Evolutionary conservation across 2,797 vertebrate genomes (phyloP).

Genomic region (Bovichtus diacanthus): DNA sequence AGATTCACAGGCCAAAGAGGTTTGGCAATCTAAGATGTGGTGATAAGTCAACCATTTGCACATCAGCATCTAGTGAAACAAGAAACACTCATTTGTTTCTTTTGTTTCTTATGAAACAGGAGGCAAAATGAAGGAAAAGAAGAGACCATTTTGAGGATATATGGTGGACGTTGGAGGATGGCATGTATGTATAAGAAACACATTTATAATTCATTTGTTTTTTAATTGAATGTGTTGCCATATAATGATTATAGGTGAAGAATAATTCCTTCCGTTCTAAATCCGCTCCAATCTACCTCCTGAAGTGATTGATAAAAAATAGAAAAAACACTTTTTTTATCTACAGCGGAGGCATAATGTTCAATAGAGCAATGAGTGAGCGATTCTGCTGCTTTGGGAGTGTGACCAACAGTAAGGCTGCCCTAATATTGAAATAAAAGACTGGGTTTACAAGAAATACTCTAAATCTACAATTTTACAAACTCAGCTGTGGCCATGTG

Average conservation of each 20-base stretch:
- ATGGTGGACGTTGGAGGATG: background rate
- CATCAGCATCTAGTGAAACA: too few relatives aligned
- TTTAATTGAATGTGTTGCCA: background rate
- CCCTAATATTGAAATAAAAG: conserved; percentile 46
- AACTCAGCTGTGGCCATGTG: conserved; percentile 58
- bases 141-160: background rate
- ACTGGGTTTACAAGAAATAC: conserved; percentile 36
- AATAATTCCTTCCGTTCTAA: background rate
- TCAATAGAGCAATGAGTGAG: conserved; percentile 1
- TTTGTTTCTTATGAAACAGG: background rate
- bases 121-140: background rate
- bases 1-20: background rate
- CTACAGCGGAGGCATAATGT: background rate
- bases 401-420: conserved; percentile 33
- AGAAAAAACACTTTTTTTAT: conserved; percentile 4
- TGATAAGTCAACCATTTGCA: background rate
- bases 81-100: background rate
- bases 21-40: background rate
- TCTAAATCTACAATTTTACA: conserved; percentile 61
- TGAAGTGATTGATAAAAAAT: too few relatives aligned
- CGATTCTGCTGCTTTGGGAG: conserved; percentile 23
- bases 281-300: background rate
- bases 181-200: background rate
- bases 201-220: background rate
- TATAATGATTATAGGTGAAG: background rate